Evolutionary conservation across 2,797 vertebrate genomes (phyloP).

Genomic region (Sylvilagus floridanus): DNA sequence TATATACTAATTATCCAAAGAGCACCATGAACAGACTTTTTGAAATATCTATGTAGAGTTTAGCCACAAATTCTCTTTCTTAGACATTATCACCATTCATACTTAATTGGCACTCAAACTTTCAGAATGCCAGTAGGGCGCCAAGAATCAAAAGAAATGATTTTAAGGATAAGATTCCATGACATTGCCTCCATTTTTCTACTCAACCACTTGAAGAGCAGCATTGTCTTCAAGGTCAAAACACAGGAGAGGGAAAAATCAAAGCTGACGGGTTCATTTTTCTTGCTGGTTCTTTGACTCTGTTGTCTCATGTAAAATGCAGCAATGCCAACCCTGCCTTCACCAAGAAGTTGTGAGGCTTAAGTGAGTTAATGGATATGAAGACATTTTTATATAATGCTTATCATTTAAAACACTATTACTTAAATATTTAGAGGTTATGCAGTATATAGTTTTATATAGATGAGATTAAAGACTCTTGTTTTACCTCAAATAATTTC

Average conservation of each 20-base stretch:
- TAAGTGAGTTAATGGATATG: neutral
- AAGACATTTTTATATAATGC: neutral
- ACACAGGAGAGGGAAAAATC: neutral
- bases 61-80: constrained; percentile 42
- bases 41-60: constrained; percentile 33
- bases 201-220: neutral
- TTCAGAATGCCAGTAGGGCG: constrained; percentile 58
- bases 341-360: neutral
- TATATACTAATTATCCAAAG: neutral
- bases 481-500: constrained; percentile 12
- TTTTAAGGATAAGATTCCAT: constrained; percentile 61
- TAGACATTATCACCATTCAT: constrained; percentile 65
- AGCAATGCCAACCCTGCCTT: neutral
- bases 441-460: neutral
- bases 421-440: constrained; percentile 56
- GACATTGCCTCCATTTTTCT: constrained; percentile 6
- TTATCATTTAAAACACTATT: constrained; percentile 8
- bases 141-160: constrained; percentile 70
- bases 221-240: neutral
- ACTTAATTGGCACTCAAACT: constrained; percentile 28
- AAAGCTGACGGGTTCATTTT: neutral
- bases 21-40: neutral
- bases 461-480: constrained; percentile 13
- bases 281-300: neutral
- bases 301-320: neutral